A percentile compares a stretch with the other conserved stretches of the same genome.
Evolutionary conservation across 2,888 invertebrate species (phyloP).

Genomic region (Netelia inedita): DNA sequence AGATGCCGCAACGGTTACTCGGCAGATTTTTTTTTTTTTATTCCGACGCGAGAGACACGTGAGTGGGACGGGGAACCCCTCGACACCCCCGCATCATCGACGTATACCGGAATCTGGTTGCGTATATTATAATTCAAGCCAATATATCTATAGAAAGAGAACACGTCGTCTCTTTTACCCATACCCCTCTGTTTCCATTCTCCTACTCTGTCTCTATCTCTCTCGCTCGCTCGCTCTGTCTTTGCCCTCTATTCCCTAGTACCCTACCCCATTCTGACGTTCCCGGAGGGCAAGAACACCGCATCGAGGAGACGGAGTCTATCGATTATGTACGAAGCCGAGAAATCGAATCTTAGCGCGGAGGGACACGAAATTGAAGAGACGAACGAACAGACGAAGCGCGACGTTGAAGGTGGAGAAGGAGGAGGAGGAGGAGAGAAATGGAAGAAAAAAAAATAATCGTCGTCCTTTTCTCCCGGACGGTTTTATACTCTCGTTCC

Average conservation of each 20-base stretch:
- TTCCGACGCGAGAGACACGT: no score
- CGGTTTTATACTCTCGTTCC: background rate
- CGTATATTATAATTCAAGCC: no score
- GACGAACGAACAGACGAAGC: background rate
- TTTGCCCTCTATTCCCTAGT: constrained; percentile 27
- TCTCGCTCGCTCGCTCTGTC: background rate
- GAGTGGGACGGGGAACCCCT: no score
- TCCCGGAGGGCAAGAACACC: background rate
- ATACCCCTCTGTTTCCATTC: background rate
- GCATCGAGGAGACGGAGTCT: constrained; percentile 18
- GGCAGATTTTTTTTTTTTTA: no score
- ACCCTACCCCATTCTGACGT: background rate
- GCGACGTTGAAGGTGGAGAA: no score
- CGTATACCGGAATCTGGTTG: no score
- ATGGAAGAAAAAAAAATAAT: no score
- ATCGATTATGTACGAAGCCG: constrained; percentile 58
- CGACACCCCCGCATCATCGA: no score
- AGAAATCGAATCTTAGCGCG: constrained; percentile 51
- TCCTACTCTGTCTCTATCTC: background rate
- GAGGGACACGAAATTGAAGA: constrained; percentile 45
- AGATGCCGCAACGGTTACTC: no score
- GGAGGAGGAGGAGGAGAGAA: background rate
- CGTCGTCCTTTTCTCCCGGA: no score
- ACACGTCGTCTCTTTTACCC: no score
- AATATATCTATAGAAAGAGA: no score